Base-by-base conservation (phyloP, 2,113 vertebrate species). In the Perca fluviatilis region DNA sequence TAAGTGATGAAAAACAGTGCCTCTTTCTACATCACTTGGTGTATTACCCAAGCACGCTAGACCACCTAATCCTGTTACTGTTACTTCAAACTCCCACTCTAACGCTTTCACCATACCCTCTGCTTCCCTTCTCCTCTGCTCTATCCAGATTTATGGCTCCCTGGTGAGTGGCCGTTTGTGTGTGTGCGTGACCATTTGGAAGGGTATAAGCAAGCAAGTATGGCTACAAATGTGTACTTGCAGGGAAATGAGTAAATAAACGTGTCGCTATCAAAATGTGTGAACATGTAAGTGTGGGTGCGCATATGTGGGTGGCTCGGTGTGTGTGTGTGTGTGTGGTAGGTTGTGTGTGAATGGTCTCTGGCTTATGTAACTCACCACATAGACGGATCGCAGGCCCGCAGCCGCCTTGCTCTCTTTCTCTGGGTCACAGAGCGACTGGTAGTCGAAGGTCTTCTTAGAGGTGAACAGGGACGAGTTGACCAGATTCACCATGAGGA, bases 371-470 rank as follows among this genome's bases (percentile, higher is more conserved):
- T 86, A 86, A 97, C 97, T 95, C 88, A 99, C 98, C 96, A 99
- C 97, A 7, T 96, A 97, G 68, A 96, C 95, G 16, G 98, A 98
- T 88, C 98, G 96, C 88, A 95, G 95, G 19, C 97, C 98, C 69
- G 97, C 97, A 78, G 96, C 97, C 76, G 95, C 95, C 81, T 96
- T 97, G 76, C 94, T 96, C 80, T 97, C 95, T 50, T 93, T 96
- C 66, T 95, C 94, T 0, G 97, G 97, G 87, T 97, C 95, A 53
- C 98, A 99, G 47, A 97, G 95, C 0, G 98, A 97, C 80, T 99
- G 98, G 88, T 99, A 99, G 94, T 99, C 97, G 0, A 97, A 99
- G 0, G 98, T 98, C 86, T 97, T 98, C 83, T 97, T 97, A 74
- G 95, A 96, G 86, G 97, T 96, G 92, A 96, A 99, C 5, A 99